Base-by-base conservation (phyloP, 2,797 vertebrate genomes). In the Gallinago solitaria region DNA sequence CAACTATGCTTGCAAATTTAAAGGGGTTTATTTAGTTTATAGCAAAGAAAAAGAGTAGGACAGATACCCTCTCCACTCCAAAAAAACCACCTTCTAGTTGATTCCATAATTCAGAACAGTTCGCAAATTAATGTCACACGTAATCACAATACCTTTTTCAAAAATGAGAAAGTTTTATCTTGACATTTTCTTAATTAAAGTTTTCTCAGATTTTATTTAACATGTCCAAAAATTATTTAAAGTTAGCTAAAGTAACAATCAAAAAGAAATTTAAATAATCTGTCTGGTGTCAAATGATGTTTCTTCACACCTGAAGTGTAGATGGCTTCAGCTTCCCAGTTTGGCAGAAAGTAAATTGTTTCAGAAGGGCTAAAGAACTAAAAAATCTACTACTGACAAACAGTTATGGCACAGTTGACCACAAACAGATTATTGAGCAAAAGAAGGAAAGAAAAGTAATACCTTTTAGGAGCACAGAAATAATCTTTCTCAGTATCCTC, bases 21-120 rank as follows among this genome's bases (percentile, higher is more conserved):
- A 48, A 60, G 51, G 13, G 2, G 2, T 48, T 84, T 75, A 43
- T 74, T 67, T 41, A 24, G 15, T 24, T 82, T 60, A 48, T 3
- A 83, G 7, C 5, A 65, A 79, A 56, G 41, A 37, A 59, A 32
- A 73, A 53, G 10, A n/a, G 18, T 16, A 32, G 51, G 15, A 30
- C 5, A 27, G 11, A 87, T 47, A 4, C 18, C 4, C 5, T n/a
- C 27, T 57, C 23, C 8, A 4, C 4, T 2, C 1, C 4, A 4
- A 13, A 35, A 64, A 54, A 8, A 9, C 5, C n/a, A 25, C 3
- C 6, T 13, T 67, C 27, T 7, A 32, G 11, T 32, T 61, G 12
- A 53, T 71, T 41, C 32, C 19, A 12, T 70, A 60, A 50, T 50
- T 75, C 25, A n/a, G 16, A 83, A 76, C 7, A 68, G 20, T 11